Evolutionary conservation across 1,140 invertebrate genomes (phyloP).

Genomic region (Achroia grisella): DNA sequence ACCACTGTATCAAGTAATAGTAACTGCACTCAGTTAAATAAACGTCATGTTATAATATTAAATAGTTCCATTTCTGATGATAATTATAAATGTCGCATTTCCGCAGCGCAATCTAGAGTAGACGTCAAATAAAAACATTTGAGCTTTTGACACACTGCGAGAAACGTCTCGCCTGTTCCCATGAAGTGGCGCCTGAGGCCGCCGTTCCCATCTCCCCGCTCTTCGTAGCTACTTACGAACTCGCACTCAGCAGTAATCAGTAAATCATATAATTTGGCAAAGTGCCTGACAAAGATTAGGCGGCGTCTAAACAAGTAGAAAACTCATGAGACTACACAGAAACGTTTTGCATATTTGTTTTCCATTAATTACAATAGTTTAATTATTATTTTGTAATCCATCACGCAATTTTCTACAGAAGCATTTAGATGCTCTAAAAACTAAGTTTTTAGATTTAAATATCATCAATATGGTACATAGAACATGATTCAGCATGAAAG

Average conservation of each 20-base stretch:
- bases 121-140: conserved; percentile 23
- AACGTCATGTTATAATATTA: no score
- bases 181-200: conserved; percentile 43
- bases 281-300: conserved; percentile 41
- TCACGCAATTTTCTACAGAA: no score
- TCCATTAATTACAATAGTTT: no score
- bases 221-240: not conserved
- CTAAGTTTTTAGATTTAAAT: no score
- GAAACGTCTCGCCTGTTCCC: conserved; percentile 29
- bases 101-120: not conserved
- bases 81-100: no score
- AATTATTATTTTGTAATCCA: no score
- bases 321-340: not conserved
- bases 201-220: not conserved
- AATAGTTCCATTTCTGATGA: no score
- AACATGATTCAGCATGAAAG: no score
- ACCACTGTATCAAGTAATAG: no score
- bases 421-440: no score
- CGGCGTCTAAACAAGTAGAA: conserved; percentile 8
- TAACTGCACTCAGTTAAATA: no score
- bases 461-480: no score
- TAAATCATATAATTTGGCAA: conserved; percentile 62
- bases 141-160: conserved; percentile 18
- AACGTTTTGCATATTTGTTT: not conserved
- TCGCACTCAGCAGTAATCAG: conserved; percentile 15